Percentiles rank a stretch among this genome's conserved stretches.
Evolutionary conservation across 2,797 vertebrate genomes (phyloP).

Genomic region (Pelochelys cantorii): DNA sequence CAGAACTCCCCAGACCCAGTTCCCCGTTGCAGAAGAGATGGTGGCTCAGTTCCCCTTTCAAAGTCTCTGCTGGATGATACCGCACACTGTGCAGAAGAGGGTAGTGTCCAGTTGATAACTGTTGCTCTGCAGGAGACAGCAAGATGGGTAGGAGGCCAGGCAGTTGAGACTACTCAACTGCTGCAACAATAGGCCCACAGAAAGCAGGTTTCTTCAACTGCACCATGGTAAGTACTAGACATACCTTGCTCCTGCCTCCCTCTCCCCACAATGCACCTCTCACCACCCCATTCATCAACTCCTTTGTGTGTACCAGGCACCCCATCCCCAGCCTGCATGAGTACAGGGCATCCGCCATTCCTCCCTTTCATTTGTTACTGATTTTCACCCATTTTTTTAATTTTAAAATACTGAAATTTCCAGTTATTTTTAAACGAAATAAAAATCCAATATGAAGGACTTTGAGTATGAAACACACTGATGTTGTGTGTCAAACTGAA

Average conservation of each 20-base stretch:
- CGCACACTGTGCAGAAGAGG: not conserved
- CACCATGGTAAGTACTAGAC: not conserved
- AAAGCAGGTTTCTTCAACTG: not conserved
- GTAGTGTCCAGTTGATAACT: not conserved
- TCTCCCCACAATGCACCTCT: not conserved
- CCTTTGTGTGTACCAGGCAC: too few species aligned
- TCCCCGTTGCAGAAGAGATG: too few species aligned
- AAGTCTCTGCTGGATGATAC: not conserved
- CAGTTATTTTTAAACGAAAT: not conserved
- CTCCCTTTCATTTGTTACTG: not conserved
- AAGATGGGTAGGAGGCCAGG: not conserved
- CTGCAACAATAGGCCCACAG: not conserved
- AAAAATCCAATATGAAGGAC: not conserved
- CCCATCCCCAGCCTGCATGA: not conserved
- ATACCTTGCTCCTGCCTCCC: not conserved
- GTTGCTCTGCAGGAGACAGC: not conserved
- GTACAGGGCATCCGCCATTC: not conserved
- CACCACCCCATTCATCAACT: too few species aligned
- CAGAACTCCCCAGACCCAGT: too few species aligned
- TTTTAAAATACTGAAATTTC: not conserved
- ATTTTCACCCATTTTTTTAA: not conserved
- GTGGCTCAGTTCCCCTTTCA: too few species aligned
- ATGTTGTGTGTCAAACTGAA: not conserved
- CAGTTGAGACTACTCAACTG: not conserved
- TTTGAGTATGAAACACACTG: accelerated